A percentile compares a stretch with the other conserved stretches of the same genome.
These are phyloP conservation scores for Frankliniella intonsa DNA, from an alignment of 2,888 invertebrate genomes.

Conservation along the genomic window DNA sequence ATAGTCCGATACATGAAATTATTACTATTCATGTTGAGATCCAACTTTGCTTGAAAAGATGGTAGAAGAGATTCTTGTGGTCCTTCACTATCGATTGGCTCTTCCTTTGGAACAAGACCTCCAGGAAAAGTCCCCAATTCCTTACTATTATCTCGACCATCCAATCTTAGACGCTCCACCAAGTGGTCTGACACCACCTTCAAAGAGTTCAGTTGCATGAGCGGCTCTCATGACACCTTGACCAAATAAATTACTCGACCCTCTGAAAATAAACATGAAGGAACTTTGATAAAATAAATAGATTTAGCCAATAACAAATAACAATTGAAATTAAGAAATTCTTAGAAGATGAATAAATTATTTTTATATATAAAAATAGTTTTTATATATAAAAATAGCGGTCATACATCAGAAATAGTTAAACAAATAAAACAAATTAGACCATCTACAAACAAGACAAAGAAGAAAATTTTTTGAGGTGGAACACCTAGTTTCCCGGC, in stretches of 20 bases:
- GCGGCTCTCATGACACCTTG: neutral
- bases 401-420: neutral
- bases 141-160: conserved; percentile 34
- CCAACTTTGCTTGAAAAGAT: neutral
- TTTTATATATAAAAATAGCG: neutral
- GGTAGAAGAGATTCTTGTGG: neutral
- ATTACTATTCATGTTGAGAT: conserved; percentile 20
- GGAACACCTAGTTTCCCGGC: neutral
- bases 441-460: neutral
- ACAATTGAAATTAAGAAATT: neutral
- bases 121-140: neutral
- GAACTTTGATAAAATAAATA: neutral
- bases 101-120: neutral
- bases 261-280: neutral
- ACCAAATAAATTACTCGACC: neutral
- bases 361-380: neutral
- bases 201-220: conserved; percentile 37
- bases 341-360: too few species aligned
- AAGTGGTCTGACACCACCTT: conserved; percentile 40
- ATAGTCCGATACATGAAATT: conserved; percentile 18
- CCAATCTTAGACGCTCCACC: conserved; percentile 39
- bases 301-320: neutral
- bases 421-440: neutral
- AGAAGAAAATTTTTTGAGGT: too few species aligned
- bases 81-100: neutral